phyloP scores from a whole-genome alignment of 53 echinoderm and acorn worm species.

The Arbacia lixula region DNA sequence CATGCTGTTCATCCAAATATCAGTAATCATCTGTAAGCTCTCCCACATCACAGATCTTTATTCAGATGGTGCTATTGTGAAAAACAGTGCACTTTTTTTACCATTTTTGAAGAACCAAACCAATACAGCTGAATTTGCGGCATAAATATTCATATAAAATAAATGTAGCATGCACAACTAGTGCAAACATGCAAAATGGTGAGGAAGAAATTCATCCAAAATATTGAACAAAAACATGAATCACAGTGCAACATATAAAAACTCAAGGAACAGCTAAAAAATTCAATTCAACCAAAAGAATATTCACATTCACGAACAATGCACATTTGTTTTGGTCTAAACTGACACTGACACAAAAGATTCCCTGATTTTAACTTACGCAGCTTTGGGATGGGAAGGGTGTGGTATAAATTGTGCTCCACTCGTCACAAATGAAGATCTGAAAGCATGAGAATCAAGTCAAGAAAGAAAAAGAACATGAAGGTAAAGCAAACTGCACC shows the following conservation, averaged over 20 bases:
- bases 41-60: too few species aligned
- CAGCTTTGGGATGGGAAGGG: conserved; percentile 94
- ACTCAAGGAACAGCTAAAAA: background rate
- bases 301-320: conserved; percentile 38
- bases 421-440: conserved; percentile 97
- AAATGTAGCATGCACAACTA: conserved; percentile 29
- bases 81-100: too few species aligned
- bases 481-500: conserved; percentile 39
- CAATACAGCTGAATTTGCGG: too few species aligned
- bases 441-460: conserved; percentile 78
- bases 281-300: background rate
- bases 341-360: conserved; percentile 35
- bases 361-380: conserved; percentile 84
- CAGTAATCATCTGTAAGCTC: too few species aligned
- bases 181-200: conserved; percentile 52
- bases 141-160: too few species aligned
- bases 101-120: too few species aligned
- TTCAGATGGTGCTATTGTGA: too few species aligned
- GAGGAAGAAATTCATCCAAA: background rate
- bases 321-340: conserved; percentile 5
- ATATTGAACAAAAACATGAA: background rate
- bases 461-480: conserved; percentile 56
- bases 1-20: background rate
- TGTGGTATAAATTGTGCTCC: conserved; percentile 97
- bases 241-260: conserved; percentile 48